These are phyloP conservation scores for Cheirogaleus major DNA, from an alignment of 2,797 vertebrate species.

Conservation along the genomic window DNA sequence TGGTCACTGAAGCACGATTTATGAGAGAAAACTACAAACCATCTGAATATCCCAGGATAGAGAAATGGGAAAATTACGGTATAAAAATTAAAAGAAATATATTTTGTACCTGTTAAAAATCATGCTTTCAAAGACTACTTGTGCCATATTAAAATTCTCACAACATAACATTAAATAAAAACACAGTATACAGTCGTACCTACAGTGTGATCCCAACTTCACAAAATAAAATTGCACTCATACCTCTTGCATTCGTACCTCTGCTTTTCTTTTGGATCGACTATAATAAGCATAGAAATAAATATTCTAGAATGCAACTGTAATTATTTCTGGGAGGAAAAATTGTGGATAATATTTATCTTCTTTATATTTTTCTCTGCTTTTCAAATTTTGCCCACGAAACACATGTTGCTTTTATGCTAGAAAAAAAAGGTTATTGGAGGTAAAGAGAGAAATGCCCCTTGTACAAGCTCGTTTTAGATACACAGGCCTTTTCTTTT, in stretches of 20 bases:
- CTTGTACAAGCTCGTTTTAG: constrained; percentile 23
- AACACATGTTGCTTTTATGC: neutral
- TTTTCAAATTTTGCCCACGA: neutral
- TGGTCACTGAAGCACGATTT: neutral
- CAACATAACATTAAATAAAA: neutral
- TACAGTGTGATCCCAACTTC: rapidly evolving
- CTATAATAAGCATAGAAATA: neutral
- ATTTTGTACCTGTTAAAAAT: neutral
- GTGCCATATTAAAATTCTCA: neutral
- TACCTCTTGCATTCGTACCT: too few relatives aligned
- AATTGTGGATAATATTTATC: neutral
- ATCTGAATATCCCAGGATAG: neutral
- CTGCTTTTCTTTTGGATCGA: neutral
- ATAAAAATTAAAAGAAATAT: neutral
- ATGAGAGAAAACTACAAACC: neutral
- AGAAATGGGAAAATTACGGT: neutral
- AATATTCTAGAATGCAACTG: neutral
- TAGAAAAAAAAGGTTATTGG: neutral
- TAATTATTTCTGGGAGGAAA: neutral
- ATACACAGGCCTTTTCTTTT: neutral
- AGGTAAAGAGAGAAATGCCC: neutral
- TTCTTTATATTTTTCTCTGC: neutral
- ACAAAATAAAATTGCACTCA: neutral
- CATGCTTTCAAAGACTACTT: neutral
- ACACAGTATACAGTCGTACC: rapidly evolving